Conservation (phyloP, 2,113 vertebrate genomes). For the Atlantisia rogersi region DNA sequence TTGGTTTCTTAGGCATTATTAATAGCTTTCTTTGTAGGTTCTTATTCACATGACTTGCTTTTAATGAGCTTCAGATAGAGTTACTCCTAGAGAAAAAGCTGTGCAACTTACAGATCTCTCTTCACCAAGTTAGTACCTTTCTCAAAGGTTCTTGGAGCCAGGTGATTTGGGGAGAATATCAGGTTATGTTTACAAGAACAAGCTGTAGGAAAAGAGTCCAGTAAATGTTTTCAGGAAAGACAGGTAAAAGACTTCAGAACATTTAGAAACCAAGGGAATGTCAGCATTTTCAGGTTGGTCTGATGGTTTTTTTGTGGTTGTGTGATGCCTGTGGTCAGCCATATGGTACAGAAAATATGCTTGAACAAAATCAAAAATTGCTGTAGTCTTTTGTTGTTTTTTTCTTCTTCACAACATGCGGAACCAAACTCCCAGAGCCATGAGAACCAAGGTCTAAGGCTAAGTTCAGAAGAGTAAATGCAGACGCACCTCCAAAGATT, state of each 20-base stretch:
- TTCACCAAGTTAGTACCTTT: neutral
- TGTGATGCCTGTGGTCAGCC: neutral
- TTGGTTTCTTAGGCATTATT: constrained; percentile 44
- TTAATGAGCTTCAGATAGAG: constrained; percentile 28
- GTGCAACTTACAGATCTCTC: neutral
- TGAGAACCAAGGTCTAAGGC: neutral
- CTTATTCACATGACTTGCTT: constrained; percentile 38
- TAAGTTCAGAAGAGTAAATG: neutral
- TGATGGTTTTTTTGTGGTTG: neutral
- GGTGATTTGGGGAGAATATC: neutral
- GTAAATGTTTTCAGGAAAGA: neutral
- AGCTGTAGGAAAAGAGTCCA: neutral
- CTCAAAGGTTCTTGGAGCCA: neutral
- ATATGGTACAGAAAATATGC: accelerated
- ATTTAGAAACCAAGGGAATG: neutral
- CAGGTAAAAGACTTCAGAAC: neutral
- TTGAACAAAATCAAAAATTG: neutral
- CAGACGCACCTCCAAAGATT: neutral
- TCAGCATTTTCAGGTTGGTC: neutral
- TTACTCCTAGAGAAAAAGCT: neutral
- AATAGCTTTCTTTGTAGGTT: constrained; percentile 35
- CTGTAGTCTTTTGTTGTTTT: neutral
- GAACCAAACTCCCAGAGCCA: neutral
- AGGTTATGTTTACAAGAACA: neutral
- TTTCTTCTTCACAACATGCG: neutral